Conservation (phyloP, 1,140 invertebrate species). For the Drosophila orosa region DNA sequence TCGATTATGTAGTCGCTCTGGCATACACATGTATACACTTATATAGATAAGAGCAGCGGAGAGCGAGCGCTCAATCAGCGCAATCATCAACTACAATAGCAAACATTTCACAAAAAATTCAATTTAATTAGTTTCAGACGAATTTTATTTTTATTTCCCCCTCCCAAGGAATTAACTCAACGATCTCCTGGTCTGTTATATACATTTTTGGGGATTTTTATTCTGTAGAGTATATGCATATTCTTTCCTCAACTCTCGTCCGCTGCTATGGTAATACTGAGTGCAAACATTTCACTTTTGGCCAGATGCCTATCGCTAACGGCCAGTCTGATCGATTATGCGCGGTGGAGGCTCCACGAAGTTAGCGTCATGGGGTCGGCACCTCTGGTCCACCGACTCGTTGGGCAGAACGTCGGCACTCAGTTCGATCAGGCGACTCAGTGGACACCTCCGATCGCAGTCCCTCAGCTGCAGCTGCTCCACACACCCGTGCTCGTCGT, state of each 20-base stretch:
- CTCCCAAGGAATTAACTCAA: slow-evolving; percentile 15
- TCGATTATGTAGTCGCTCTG: slow-evolving; percentile 50
- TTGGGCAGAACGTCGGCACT: slow-evolving; percentile 85
- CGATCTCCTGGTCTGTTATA: slow-evolving; percentile 12
- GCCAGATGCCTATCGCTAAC: slow-evolving; percentile 15
- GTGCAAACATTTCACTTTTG: slow-evolving; percentile 10
- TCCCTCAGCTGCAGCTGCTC: slow-evolving; percentile 86
- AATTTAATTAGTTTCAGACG: slow-evolving; percentile 40
- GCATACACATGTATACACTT: slow-evolving; percentile 7
- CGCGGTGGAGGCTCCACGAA: slow-evolving; percentile 85
- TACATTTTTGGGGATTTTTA: slow-evolving; percentile 29
- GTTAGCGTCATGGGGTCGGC: slow-evolving; percentile 85
- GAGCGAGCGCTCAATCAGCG: slow-evolving; percentile 41
- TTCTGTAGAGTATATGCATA: slow-evolving; percentile 13
- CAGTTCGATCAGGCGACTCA: slow-evolving; percentile 86
- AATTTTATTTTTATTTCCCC: slow-evolving; percentile 30
- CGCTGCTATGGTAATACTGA: slow-evolving; percentile 46
- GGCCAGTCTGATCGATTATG: slow-evolving; percentile 64
- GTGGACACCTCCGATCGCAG: slow-evolving; percentile 87
- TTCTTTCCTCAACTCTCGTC: slow-evolving; percentile 14
- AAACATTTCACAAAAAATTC: slow-evolving; percentile 31
- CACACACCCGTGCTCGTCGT: slow-evolving; percentile 85
- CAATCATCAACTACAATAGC: slow-evolving; percentile 40
- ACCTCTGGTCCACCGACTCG: slow-evolving; percentile 85
- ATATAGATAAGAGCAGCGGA: slow-evolving; percentile 26